Base-by-base conservation (phyloP, 2,888 invertebrate genomes). In the Callyntrura sp. region DNA sequence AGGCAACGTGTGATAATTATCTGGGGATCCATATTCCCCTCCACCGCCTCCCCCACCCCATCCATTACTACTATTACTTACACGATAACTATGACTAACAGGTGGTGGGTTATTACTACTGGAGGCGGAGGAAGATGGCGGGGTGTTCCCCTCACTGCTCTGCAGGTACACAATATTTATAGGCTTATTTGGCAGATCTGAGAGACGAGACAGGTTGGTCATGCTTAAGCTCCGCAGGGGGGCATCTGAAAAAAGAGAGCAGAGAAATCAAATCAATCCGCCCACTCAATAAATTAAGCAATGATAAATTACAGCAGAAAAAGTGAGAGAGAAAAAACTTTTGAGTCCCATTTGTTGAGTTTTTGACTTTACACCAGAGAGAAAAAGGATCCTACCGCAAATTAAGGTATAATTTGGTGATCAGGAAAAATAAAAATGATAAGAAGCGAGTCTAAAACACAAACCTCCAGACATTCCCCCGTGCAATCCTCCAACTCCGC, bases 151-250 rank as follows among this genome's bases (percentile, higher is more conserved):
- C 12, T 91, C 90, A 57, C 91, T 87, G 82, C 91, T 90, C 83
- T 92, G 93, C 68, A 93, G 92, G 88, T 93, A 93, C 60, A 93
- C 93, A 85, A 93, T 93, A 90, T 93, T 93, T 9, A 93, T 92
- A 79, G 93, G 93, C 85, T 93, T 93, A 91, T 93, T 93, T 55
- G 91, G 93, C 65, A 93, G 87, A 91, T 93, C 93, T 9, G 93
- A 93, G 28, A 93, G 88, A 76, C 92, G 88, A 28, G 93, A 93
- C 35, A 93, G 89, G 82, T 93, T 93, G 57, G 93, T 92, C 92
- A 93, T 93, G 85, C 93, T 93, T 62, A 93, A 92, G 83, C 92
- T 93, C 91, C 93, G 88, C 73, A 92, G 68, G n/a, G 92, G 92
- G 84, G 91, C 88, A 83, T 92, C 93, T 93, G 78, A 14, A 48